phyloP scores from a whole-genome alignment of 2,113 vertebrate species.

The Gallinago paraguaiae region DNA sequence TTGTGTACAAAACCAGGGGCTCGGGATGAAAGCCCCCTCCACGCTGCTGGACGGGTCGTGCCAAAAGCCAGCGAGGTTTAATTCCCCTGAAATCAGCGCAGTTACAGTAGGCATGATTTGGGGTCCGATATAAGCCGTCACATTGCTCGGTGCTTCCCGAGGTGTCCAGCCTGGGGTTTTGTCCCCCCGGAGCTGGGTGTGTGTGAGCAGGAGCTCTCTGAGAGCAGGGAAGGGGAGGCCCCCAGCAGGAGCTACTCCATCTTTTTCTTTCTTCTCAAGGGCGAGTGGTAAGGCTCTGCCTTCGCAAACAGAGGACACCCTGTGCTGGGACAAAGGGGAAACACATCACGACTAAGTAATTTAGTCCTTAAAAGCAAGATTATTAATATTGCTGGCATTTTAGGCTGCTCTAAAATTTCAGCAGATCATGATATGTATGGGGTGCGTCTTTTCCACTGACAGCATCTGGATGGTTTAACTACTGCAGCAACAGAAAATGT shows the following conservation, averaged over 20 bases:
- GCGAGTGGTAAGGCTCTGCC: neutral
- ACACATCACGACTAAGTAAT: neutral
- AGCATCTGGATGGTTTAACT: neutral
- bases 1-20: neutral
- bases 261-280: neutral
- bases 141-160: neutral
- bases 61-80: neutral
- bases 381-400: neutral
- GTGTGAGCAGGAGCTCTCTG: neutral
- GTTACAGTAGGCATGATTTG: neutral
- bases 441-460: neutral
- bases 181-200: neutral
- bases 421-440: neutral
- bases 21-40: neutral
- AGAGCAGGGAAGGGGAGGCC: neutral
- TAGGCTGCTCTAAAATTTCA: neutral
- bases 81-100: neutral
- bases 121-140: neutral
- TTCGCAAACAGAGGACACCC: neutral
- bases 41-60: accelerated
- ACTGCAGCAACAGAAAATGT: neutral
- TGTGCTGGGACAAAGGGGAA: neutral
- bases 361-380: neutral
- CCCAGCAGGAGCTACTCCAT: neutral
- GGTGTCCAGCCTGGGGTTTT: neutral